Conservation (phyloP, 2,113 vertebrate species). For the Caretta caretta region DNA sequence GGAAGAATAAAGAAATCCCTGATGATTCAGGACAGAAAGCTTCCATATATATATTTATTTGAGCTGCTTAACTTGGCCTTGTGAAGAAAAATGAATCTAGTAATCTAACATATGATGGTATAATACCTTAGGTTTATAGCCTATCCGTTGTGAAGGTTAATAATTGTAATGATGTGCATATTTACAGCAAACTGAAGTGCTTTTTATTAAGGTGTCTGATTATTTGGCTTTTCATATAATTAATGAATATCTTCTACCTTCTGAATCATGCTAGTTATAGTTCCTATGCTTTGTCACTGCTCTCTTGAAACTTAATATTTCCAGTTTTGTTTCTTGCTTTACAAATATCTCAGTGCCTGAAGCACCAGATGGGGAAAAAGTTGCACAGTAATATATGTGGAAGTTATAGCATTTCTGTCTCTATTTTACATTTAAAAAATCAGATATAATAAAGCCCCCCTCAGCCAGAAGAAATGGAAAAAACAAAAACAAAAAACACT, state of each 20-base stretch:
- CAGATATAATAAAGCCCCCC: neutral
- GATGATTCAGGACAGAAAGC: neutral
- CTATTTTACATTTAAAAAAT: slow-evolving; percentile 22
- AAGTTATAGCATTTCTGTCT: neutral
- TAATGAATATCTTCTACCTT: neutral
- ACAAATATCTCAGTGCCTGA: slow-evolving; percentile 44
- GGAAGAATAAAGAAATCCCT: neutral
- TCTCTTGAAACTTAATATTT: slow-evolving; percentile 56
- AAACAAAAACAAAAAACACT: neutral
- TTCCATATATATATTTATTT: neutral
- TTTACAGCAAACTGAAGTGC: slow-evolving; percentile 20
- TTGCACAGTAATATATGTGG: slow-evolving; percentile 37
- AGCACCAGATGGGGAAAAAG: slow-evolving; percentile 25
- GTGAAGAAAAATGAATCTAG: neutral
- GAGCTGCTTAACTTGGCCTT: neutral
- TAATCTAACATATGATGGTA: neutral
- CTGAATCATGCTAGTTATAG: neutral
- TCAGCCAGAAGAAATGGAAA: neutral
- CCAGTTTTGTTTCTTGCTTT: slow-evolving; percentile 51
- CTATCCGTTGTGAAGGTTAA: neutral
- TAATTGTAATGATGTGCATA: neutral
- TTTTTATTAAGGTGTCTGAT: slow-evolving; percentile 48
- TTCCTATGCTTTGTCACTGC: slow-evolving; percentile 24
- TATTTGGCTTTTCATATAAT: slow-evolving; percentile 21
- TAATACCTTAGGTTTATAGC: neutral